A percentile compares a stretch with the other conserved stretches of the same genome.
These are phyloP conservation scores for Urocyon cinereoargenteus DNA, from an alignment of 2,797 vertebrate genomes.

Conservation along the genomic window DNA sequence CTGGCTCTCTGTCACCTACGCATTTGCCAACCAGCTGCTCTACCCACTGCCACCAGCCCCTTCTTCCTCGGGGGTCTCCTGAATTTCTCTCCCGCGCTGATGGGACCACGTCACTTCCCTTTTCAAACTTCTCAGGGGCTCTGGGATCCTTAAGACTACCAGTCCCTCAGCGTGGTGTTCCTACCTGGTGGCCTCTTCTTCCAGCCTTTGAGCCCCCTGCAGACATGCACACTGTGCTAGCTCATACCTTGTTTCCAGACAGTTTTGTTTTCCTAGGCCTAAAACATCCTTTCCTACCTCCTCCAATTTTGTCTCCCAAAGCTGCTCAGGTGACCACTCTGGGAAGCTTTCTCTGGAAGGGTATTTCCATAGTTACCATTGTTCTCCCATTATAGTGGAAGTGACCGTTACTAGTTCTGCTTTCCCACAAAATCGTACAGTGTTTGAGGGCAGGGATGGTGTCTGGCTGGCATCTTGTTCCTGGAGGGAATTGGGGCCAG, in stretches of 20 bases:
- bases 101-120: background rate
- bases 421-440: background rate
- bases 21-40: background rate
- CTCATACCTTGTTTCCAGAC: background rate
- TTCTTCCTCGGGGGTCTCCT: background rate
- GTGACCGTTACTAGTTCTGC: background rate
- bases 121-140: background rate
- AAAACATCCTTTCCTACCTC: background rate
- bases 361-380: background rate
- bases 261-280: background rate
- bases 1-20: no score
- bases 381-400: background rate
- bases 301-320: background rate
- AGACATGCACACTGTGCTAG: accelerated
- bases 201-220: background rate
- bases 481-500: background rate
- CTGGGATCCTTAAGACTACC: background rate
- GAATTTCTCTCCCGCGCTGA: no score
- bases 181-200: accelerated
- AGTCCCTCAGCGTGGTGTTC: background rate
- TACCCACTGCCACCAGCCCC: background rate
- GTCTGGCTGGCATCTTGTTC: background rate
- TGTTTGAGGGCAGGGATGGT: background rate
- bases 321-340: background rate
- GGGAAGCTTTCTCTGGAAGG: background rate